Evolutionary conservation across 2,113 vertebrate species (phyloP).

Genomic region (Irena cyanogastra): DNA sequence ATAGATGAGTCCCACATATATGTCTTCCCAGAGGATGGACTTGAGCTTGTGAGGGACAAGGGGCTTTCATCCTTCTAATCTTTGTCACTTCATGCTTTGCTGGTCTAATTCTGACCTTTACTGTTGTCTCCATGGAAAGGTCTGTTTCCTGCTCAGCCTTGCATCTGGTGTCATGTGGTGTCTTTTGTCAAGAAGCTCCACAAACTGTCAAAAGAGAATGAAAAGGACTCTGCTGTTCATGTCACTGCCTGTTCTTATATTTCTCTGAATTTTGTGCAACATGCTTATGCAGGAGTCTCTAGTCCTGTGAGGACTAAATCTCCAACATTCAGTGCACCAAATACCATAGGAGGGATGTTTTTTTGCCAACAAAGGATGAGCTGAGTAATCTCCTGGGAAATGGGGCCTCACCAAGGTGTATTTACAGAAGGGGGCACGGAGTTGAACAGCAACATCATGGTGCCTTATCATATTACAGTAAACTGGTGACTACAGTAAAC

Average conservation of each 20-base stretch:
- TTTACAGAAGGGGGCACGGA: neutral
- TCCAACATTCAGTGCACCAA: neutral
- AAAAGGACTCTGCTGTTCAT: neutral
- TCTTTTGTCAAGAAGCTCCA: neutral
- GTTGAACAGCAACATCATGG: neutral
- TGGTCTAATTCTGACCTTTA: neutral
- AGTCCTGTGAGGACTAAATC: neutral
- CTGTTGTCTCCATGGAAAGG: neutral
- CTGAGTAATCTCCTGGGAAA: neutral
- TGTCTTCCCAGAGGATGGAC: neutral
- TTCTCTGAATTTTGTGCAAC: neutral
- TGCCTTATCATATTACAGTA: neutral
- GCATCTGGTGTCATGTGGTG: neutral
- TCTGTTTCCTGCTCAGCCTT: neutral
- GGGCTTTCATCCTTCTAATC: neutral
- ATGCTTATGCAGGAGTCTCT: neutral
- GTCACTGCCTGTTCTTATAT: neutral
- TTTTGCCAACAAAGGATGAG: neutral
- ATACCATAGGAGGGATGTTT: neutral
- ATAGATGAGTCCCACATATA: fast-evolving
- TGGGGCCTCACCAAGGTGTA: neutral
- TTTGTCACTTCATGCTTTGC: neutral
- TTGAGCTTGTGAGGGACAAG: neutral
- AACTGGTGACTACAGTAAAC: neutral
- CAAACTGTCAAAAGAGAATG: neutral